These are phyloP conservation scores for Saguinus midas DNA, from an alignment of 2,113 vertebrate species.

Conservation along the genomic window DNA sequence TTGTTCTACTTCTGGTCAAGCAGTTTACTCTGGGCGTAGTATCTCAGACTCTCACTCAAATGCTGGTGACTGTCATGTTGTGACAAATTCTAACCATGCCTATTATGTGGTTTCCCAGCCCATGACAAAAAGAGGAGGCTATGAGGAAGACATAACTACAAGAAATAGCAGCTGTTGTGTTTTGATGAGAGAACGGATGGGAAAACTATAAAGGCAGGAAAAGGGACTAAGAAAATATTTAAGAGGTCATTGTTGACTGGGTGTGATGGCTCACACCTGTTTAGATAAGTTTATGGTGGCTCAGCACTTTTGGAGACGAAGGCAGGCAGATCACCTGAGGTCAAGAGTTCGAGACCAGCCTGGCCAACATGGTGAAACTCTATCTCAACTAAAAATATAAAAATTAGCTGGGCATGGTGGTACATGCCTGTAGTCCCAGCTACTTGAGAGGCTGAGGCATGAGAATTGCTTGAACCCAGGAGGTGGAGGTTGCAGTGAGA, in stretches of 20 bases:
- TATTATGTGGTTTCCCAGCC: neutral
- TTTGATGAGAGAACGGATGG: neutral
- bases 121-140: neutral
- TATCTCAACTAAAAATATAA: too few species aligned
- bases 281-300: too few species aligned
- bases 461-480: too few species aligned
- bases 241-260: neutral
- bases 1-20: neutral
- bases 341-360: too few species aligned
- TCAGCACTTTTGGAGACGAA: too few species aligned
- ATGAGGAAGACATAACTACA: neutral
- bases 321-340: too few species aligned
- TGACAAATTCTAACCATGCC: neutral
- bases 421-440: too few species aligned
- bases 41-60: neutral
- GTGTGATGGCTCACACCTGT: too few species aligned
- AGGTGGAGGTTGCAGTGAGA: too few species aligned
- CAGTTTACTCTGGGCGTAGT: neutral
- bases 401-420: too few species aligned
- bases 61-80: neutral
- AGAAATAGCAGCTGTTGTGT: neutral
- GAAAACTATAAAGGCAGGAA: constrained; percentile 9
- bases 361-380: too few species aligned
- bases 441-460: too few species aligned
- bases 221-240: neutral